Base-by-base conservation (phyloP, 2,113 vertebrate species). In the Chionomys nivalis region DNA sequence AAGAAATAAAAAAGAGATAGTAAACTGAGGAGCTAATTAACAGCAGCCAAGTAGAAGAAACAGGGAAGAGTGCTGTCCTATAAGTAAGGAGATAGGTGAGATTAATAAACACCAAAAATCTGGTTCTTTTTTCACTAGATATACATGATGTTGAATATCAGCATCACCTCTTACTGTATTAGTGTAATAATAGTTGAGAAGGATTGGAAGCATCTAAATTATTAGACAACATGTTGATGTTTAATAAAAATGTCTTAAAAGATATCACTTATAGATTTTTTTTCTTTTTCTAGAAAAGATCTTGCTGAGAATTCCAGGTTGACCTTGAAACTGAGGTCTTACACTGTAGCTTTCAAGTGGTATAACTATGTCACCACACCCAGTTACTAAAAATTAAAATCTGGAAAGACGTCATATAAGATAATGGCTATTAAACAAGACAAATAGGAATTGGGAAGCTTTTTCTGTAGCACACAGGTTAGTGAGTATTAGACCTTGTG, bases 331-430 rank as follows among this genome's bases (percentile, higher is more conserved):
- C 47, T 33, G 26, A 86, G 63, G 28, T 86, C 44, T 31, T 68
- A 65, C 5, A 4, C 42, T 42, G 44, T 16, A 68, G 17, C 39
- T 66, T 36, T 28, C 63, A 86, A 86, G 39, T 66, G 61, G 26
- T 86, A 31, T 44, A 66, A 86, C 10, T 66, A 11, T 7, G 28
- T 47, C 2, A 33, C 63, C 16, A 47, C 26, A 44, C 10, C 19
- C 63, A 86, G 42, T 33, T 86, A 36, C 28, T 47, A 49, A 92
- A 65, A 26, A 58, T 39, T 39, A 78, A 72, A 87, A 81, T 96
- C 73, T 82, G 31, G 58, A 89, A 96, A 89, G 72, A 68, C 13
- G 4, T 75, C 4, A 86, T 89, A 72, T 91, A 95, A 88, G 36
- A 89, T 79, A 63, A 93, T 82, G 52, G 73, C 65, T 93, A 58